These are phyloP conservation scores for Pelobates cultripes DNA, from an alignment of 2,797 vertebrate species.

Conservation along the genomic window DNA sequence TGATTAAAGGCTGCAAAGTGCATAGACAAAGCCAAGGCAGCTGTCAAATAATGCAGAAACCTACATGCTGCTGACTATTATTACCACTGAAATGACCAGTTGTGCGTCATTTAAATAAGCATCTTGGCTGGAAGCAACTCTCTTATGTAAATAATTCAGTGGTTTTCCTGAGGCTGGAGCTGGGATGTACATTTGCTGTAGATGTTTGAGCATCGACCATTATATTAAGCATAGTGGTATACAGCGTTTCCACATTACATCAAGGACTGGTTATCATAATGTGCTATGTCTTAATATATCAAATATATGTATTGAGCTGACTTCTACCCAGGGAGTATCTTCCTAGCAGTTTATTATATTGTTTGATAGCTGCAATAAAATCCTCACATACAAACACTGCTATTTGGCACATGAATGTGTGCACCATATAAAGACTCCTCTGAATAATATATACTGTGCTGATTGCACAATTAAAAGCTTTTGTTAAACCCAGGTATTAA, in stretches of 20 bases:
- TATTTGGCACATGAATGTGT: not conserved
- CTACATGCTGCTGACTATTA: constrained; percentile 57
- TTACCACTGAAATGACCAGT: constrained; percentile 63
- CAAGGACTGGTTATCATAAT: constrained; percentile 28
- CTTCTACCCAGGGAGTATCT: constrained; percentile 1
- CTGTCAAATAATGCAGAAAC: constrained; percentile 63
- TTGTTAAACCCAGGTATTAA: too few relatives aligned
- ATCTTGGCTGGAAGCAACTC: constrained; percentile 62
- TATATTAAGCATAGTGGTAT: constrained; percentile 1
- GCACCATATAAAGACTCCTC: not conserved
- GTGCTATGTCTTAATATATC: constrained; percentile 18
- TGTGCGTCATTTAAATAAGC: constrained; percentile 68
- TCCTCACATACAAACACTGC: not conserved
- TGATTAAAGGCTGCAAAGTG: constrained; percentile 12
- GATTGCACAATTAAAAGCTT: not conserved
- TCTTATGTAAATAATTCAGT: constrained; percentile 70
- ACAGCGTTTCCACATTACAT: constrained; percentile 31
- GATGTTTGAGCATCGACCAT: constrained; percentile 37
- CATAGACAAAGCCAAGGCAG: constrained; percentile 57
- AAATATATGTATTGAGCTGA: constrained; percentile 31
- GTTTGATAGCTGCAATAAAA: constrained; percentile 21
- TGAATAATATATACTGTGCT: not conserved
- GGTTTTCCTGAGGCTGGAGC: constrained; percentile 58
- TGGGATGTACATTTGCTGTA: constrained; percentile 57
- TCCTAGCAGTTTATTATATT: constrained; percentile 21